Evolutionary conservation across 2,113 vertebrate species (phyloP), one percentile per base, ranked within the genome.

Genomic region (Acrocephalus arundinaceus): DNA sequence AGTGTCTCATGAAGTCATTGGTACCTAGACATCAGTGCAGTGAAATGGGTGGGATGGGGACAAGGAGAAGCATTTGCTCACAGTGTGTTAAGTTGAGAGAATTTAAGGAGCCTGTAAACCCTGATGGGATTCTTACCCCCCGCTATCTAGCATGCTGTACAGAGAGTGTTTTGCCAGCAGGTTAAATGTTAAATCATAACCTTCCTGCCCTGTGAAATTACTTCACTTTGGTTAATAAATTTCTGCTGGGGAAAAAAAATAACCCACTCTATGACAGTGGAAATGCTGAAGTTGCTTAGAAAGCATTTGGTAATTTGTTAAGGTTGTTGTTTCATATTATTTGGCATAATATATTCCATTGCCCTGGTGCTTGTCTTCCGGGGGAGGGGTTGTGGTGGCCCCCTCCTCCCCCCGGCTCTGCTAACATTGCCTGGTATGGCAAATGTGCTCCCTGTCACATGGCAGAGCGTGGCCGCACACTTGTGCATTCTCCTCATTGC

Each of bases 401-500:
- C 62, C 70, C 73, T 65, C 37, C 33, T 27, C 58, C 48, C 43
- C 25, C 17, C 0, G 1, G 20, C 43, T 31, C 87, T 46, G 80
- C 72, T 41, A 8, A 28, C n/a, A 13, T 81, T 37, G 71, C 92
- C 93, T 48, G 86, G 28, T 90, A 25, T 84, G 89, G 90, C 51
- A 71, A 75, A 77, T 77, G 93, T n/a, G 91, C 86, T 94, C 35
- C 52, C 76, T 3, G 72, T 81, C 95, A 93, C 85, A 80, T 67
- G 90, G 87, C 74, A 21, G 90, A 71, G 89, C 19, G 15, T 13
- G 67, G 86, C 92, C 0, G 6, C 86, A 75, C 95, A 84, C 83
- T 95, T 95, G 94, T 90, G 94, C 93, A 75, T 96, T 95, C 95
- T 75, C 89, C 93, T 94, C 91, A 67, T 94, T 20, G 86, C 86